These are phyloP conservation scores for Engystomops pustulosus DNA, from an alignment of 2,113 vertebrate species.

Conservation along the genomic window DNA sequence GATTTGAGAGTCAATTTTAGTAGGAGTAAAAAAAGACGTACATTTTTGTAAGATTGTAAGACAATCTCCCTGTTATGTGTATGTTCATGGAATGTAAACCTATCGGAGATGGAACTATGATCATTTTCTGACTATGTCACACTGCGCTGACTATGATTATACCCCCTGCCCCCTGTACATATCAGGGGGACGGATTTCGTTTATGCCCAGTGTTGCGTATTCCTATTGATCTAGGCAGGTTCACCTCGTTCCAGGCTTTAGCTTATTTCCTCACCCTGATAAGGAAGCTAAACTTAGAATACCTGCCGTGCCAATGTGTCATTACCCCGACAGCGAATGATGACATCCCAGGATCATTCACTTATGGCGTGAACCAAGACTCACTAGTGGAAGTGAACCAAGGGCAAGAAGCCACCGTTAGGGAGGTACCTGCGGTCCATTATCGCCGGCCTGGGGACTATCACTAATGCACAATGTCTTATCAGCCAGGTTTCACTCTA, in stretches of 20 bases:
- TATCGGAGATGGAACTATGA: too few relatives aligned
- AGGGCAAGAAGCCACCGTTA: neutral
- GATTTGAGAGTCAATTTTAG: too few relatives aligned
- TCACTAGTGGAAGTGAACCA: neutral
- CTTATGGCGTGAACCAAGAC: constrained; percentile 2
- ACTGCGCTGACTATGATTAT: too few relatives aligned
- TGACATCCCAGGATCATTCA: neutral
- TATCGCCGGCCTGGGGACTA: neutral
- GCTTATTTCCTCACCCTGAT: constrained; percentile 9
- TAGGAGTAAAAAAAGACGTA: too few relatives aligned
- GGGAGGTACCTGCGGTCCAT: neutral
- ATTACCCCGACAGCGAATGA: neutral
- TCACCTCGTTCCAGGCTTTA: neutral
- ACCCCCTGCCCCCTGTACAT: too few relatives aligned
- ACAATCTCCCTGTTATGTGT: too few relatives aligned
- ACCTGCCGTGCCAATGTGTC: neutral
- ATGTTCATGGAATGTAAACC: too few relatives aligned
- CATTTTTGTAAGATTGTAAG: too few relatives aligned
- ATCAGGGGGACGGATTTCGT: neutral
- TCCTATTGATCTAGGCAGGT: neutral
- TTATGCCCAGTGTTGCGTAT: neutral
- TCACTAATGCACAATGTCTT: constrained; percentile 26
- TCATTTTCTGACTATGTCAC: too few relatives aligned
- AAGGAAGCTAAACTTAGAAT: constrained; percentile 4
- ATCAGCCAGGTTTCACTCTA: neutral